Evolutionary conservation across 1,140 invertebrate genomes (phyloP), one percentile per base, ranked within the genome.

Genomic region (Hesperophylax magnus): DNA sequence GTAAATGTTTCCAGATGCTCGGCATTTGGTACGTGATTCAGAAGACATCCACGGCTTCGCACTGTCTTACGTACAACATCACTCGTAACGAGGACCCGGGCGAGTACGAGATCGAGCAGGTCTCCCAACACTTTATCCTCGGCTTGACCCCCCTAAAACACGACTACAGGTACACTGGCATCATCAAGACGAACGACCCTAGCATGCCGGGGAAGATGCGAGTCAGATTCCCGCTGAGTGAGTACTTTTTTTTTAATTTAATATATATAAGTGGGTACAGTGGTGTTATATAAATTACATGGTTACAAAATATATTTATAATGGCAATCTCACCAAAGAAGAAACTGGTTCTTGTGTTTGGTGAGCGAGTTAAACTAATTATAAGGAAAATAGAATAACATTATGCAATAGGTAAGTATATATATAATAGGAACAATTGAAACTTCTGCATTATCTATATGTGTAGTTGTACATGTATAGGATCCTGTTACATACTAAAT

Each of bases 21-120:
- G 95, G 95, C 0, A 85, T 94, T 18, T 96, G 95, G 96, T 95
- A 94, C 86, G 96, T 95, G 0, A 93, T 96, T 18, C 94, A 96
- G 87, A 96, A 96, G 88, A 96, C 95, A 2, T 94, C 94, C 8
- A 96, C 96, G 0, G 93, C 93, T 0, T 96, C 94, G 53, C 91
- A 92, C 81, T 97, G 96, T 86, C 92, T 96, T 81, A 93, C 92
- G 3, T 95, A 96, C 86, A 96, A 96, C 86, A 95, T 95, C 85
- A 94, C 93, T 0, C 89, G 89, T 74, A 92, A 92, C 0, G 91
- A 93, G 3, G 94, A 95, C 84, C 94, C 94, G 0, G 91, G 92
- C 0, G 91, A 92, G 82, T 95, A 95, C 84, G 85, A 92, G 56
- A 86, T 96, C 34, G 92, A 94, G 77, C 95, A 97, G 86, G 91